phyloP scores from a whole-genome alignment of 2,113 vertebrate genomes.

The Zeus faber region DNA sequence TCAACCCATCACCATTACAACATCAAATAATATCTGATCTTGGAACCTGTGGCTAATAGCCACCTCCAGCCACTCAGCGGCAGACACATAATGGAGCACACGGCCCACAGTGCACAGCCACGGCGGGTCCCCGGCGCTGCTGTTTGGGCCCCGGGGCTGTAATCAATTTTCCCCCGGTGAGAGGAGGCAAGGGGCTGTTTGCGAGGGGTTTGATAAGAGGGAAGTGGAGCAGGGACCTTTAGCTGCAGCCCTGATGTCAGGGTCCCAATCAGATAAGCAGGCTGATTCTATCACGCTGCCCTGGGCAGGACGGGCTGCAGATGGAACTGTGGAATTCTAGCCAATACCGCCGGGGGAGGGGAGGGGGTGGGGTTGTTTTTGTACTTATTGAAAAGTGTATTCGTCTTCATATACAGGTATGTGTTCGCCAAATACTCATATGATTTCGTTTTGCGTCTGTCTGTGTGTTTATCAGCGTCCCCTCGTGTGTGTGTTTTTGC shows the following conservation, averaged over 20 bases:
- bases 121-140: too few relatives aligned
- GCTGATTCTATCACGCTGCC: slow-evolving; percentile 58
- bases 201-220: slow-evolving; percentile 57
- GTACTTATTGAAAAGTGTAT: too few relatives aligned
- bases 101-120: too few relatives aligned
- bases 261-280: slow-evolving; percentile 62
- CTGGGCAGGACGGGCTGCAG: slow-evolving; percentile 40
- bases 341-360: too few relatives aligned
- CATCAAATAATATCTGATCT: slow-evolving; percentile 51
- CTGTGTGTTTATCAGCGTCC: too few relatives aligned
- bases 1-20: slow-evolving; percentile 31
- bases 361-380: too few relatives aligned
- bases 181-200: slow-evolving; percentile 32
- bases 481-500: too few relatives aligned
- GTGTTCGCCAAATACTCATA: too few relatives aligned
- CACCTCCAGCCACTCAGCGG: slow-evolving; percentile 27
- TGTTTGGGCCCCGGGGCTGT: slow-evolving; percentile 41
- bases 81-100: slow-evolving; percentile 51
- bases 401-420: too few relatives aligned
- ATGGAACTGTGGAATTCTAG: slow-evolving; percentile 55
- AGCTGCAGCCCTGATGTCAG: slow-evolving; percentile 64
- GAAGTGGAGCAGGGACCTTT: slow-evolving; percentile 53
- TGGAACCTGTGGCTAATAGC: slow-evolving; percentile 50
- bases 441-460: too few relatives aligned
- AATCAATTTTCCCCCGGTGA: slow-evolving; percentile 55